Conservation (phyloP, 2,888 invertebrate species). For the Heliothis peltigera region DNA sequence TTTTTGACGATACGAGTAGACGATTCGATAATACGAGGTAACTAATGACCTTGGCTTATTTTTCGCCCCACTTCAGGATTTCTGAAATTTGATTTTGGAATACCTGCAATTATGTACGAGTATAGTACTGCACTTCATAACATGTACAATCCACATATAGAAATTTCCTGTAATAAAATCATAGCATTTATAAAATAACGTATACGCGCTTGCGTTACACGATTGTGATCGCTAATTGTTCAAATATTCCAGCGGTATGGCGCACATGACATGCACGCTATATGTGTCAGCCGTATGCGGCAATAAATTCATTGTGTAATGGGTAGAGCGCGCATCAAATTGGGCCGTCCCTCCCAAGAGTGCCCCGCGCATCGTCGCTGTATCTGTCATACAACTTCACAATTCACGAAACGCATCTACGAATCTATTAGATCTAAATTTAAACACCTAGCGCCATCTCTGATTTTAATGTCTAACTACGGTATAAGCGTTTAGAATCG, state of each 20-base stretch:
- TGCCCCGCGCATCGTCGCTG: constrained; percentile 80
- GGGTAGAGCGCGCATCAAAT: constrained; percentile 82
- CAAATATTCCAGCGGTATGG: constrained; percentile 70
- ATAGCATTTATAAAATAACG: constrained; percentile 39
- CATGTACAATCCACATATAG: no score
- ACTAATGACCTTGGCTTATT: no score
- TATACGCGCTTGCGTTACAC: constrained; percentile 41
- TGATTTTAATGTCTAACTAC: constrained; percentile 33
- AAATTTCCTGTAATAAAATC: constrained; percentile 23
- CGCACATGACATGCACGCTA: constrained; percentile 83
- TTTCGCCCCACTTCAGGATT: no score
- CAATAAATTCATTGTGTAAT: constrained; percentile 89
- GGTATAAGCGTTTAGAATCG: neutral
- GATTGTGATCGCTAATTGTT: constrained; percentile 71
- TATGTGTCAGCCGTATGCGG: constrained; percentile 84
- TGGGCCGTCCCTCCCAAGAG: constrained; percentile 87
- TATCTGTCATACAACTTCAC: constrained; percentile 76
- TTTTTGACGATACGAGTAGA: no score
- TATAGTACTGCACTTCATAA: no score
- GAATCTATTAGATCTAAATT: constrained; percentile 37
- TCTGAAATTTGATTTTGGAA: no score
- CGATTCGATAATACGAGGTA: no score
- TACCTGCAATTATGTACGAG: no score
- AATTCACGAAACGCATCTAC: constrained; percentile 77
- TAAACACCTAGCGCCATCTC: constrained; percentile 57